Percentiles rank a stretch among this genome's conserved stretches.
Evolutionary conservation across 2,113 vertebrate species (phyloP).

Genomic region (Pao palembangensis): DNA sequence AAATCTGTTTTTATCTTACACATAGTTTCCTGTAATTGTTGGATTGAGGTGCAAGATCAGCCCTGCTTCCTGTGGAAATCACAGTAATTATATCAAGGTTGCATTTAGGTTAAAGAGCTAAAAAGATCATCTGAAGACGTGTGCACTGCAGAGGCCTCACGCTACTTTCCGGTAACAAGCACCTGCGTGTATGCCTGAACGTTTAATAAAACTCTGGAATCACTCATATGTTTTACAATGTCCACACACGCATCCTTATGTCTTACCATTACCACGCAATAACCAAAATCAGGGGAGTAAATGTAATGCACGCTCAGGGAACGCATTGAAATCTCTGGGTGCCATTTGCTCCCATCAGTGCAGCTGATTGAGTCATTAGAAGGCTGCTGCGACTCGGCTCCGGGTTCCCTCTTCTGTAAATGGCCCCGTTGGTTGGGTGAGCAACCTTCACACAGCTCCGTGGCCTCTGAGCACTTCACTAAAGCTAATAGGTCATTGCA

Average conservation of each 20-base stretch:
- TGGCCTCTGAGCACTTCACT: slow-evolving; percentile 56
- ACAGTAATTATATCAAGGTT: slow-evolving; percentile 46
- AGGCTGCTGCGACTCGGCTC: slow-evolving; percentile 40
- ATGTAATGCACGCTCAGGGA: slow-evolving; percentile 57
- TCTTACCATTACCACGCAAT: slow-evolving; percentile 46
- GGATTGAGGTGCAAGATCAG: slow-evolving; percentile 55
- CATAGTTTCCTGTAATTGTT: slow-evolving; percentile 68
- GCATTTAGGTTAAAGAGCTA: slow-evolving; percentile 43
- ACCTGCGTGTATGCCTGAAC: background rate
- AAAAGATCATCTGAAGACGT: slow-evolving; percentile 31
- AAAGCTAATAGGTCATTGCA: slow-evolving; percentile 63
- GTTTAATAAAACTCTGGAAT: background rate
- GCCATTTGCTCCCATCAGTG: slow-evolving; percentile 69
- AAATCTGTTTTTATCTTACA: slow-evolving; percentile 64
- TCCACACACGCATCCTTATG: slow-evolving; percentile 32
- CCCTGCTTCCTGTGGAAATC: slow-evolving; percentile 42
- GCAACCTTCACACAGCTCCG: slow-evolving; percentile 51
- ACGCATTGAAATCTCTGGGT: slow-evolving; percentile 58
- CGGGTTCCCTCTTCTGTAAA: slow-evolving; percentile 56
- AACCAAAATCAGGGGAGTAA: slow-evolving; percentile 49
- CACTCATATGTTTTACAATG: slow-evolving; percentile 24
- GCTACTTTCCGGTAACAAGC: background rate
- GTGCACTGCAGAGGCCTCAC: background rate
- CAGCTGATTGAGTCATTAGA: slow-evolving; percentile 72
- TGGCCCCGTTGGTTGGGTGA: slow-evolving; percentile 62